A percentile compares a stretch with the other conserved stretches of the same genome.
Evolutionary conservation across 2,113 vertebrate genomes (phyloP).

Genomic region (Bufo gargarizans): DNA sequence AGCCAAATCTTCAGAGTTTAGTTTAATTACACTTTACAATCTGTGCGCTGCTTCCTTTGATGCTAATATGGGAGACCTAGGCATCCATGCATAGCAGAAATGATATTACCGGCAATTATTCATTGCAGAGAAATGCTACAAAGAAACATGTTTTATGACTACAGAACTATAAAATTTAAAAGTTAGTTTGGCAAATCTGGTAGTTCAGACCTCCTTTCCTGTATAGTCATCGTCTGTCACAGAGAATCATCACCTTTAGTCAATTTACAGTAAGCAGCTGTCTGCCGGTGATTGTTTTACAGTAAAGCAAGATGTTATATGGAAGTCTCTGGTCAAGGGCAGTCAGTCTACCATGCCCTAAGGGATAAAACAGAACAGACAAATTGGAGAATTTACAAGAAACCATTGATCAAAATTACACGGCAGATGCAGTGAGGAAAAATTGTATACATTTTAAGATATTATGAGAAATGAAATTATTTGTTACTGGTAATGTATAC

Average conservation of each 20-base stretch:
- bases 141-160: neutral
- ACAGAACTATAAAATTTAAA: neutral
- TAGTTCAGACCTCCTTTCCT: conserved; percentile 39
- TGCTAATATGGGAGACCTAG: neutral
- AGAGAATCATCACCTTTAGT: conserved; percentile 42
- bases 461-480: conserved; percentile 1
- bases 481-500: neutral
- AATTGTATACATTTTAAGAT: conserved; percentile 16
- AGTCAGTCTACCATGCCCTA: conserved; percentile 14
- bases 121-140: conserved; percentile 1
- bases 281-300: conserved; percentile 39
- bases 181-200: conserved; percentile 20
- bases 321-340: conserved; percentile 26
- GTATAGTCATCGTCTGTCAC: conserved; percentile 50
- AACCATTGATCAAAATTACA: conserved; percentile 18
- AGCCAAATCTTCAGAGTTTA: neutral
- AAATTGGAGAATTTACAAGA: conserved; percentile 33
- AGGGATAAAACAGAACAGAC: conserved; percentile 26
- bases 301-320: conserved; percentile 39
- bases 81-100: neutral
- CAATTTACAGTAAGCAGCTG: conserved; percentile 50
- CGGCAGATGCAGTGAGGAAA: neutral
- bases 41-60: neutral
- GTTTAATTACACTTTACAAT: neutral
- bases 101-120: neutral